These are phyloP conservation scores for Conopomorpha cramerella DNA, from an alignment of 1,140 invertebrate genomes.

Conservation along the genomic window DNA sequence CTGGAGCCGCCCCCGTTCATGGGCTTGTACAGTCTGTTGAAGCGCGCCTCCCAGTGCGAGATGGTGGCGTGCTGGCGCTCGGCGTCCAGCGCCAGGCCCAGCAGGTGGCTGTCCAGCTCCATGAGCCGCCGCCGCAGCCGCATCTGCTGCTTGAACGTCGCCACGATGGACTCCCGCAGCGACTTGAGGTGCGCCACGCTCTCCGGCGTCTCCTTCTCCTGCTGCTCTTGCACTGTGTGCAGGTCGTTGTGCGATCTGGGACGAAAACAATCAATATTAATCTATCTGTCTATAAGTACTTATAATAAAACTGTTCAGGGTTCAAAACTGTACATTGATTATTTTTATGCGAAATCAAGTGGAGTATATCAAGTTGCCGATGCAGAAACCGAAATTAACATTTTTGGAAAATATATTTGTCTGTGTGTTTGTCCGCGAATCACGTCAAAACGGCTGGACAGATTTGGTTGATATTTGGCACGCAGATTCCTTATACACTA, in stretches of 20 bases:
- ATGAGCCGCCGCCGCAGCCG: conserved; percentile 79
- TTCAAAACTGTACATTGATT: too few species aligned
- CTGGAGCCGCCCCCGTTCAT: conserved; percentile 56
- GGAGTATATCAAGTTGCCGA: too few species aligned
- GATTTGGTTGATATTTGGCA: too few species aligned
- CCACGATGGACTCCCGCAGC: conserved; percentile 81
- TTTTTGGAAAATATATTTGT: too few species aligned
- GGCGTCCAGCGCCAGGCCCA: conserved; percentile 82
- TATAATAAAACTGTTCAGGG: too few species aligned
- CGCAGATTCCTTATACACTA: too few species aligned
- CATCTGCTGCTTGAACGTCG: conserved; percentile 91
- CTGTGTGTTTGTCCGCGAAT: too few species aligned
- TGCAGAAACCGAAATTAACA: too few species aligned
- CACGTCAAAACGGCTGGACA: too few species aligned
- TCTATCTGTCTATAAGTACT: too few species aligned
- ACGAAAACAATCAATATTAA: neutral
- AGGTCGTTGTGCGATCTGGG: neutral
- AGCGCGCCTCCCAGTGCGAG: conserved; percentile 82
- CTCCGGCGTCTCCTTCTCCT: conserved; percentile 28
- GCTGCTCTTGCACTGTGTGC: conserved; percentile 19
- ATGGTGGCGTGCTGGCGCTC: conserved; percentile 85
- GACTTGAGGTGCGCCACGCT: conserved; percentile 69
- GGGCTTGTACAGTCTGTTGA: conserved; percentile 74
- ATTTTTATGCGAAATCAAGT: too few species aligned
- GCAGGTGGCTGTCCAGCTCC: conserved; percentile 83